Evolutionary conservation across 2,888 invertebrate genomes (phyloP).

Genomic region (Gasteruption jaculator): DNA sequence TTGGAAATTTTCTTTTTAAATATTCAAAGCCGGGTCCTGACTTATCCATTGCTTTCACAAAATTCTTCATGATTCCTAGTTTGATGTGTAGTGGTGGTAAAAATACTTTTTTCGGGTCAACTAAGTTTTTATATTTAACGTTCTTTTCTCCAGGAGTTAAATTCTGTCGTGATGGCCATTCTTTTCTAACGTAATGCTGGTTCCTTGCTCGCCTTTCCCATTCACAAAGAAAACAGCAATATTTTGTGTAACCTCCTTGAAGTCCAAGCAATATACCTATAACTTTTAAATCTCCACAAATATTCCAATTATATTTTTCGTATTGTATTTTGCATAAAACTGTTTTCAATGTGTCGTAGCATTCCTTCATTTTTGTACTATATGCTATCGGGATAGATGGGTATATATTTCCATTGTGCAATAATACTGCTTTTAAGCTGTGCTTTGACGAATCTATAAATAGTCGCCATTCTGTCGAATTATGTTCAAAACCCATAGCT

Average conservation of each 20-base stretch:
- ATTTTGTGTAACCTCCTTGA: slow-evolving; percentile 21
- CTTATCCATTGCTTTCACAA: slow-evolving; percentile 23
- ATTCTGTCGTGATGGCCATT: slow-evolving; percentile 7
- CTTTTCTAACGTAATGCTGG: slow-evolving; percentile 9
- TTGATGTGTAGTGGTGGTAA: slow-evolving; percentile 19
- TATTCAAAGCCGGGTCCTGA: slow-evolving; percentile 16
- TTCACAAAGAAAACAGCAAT: slow-evolving; percentile 17
- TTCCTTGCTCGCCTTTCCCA: slow-evolving; percentile 12
- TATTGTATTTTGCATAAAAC: slow-evolving; percentile 15
- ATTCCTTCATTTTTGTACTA: slow-evolving; percentile 27
- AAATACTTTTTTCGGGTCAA: not conserved
- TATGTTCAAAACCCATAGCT: slow-evolving; percentile 7
- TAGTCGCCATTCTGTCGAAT: slow-evolving; percentile 22
- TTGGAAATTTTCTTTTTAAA: slow-evolving; percentile 24
- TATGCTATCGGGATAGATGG: slow-evolving; percentile 31
- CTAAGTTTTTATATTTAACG: slow-evolving; percentile 7
- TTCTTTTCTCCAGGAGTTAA: slow-evolving; percentile 12
- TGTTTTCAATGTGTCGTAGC: slow-evolving; percentile 19
- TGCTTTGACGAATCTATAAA: slow-evolving; percentile 29
- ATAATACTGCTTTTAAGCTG: slow-evolving; percentile 28
- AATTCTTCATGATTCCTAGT: slow-evolving; percentile 17
- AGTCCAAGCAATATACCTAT: slow-evolving; percentile 30
- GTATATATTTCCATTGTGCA: slow-evolving; percentile 35
- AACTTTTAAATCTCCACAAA: slow-evolving; percentile 39
- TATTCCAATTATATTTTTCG: slow-evolving; percentile 24